Base-by-base conservation (phyloP, 64 coral and sea anemone genomes). In the Montipora sp. region DNA sequence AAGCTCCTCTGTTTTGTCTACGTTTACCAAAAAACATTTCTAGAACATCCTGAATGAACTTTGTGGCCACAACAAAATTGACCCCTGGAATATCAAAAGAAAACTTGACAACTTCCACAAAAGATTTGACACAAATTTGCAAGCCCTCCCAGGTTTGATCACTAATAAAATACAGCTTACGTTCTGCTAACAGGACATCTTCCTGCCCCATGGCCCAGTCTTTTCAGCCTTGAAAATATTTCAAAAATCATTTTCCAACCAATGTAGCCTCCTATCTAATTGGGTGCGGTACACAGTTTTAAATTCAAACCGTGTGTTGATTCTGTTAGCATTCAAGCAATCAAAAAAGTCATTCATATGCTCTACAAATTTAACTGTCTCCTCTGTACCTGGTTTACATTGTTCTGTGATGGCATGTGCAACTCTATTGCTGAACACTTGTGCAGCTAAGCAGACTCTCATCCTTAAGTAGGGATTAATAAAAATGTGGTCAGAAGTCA, bases 291-390 rank as follows among this genome's bases (percentile, higher is more conserved):
- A 87, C 7, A 74, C 74, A 77, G 51, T 89, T 49, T 78, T 77
- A 55, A 77, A 77, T 77, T 89, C 87, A 88, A 88, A 88, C 20
- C 75, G 1, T 12, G 88, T 90, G 50, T 48, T 79, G 13, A 60
- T 44, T 90, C 55, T 75, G 47, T 87, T 87, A 70, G 84, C 84
- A 87, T 87, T 87, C 19, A 87, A 21, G 67, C 84, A 87, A 47
- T 87, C 84, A 74, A 87, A 87, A 87, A 87, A 87, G 18, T 87
- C 84, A 87, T 87, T 87, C n/a, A 87, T 87, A 24, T 87, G 43
- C 36, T 87, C 9, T 5, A 87, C 84, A 73, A 87, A 87, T 27
- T 87, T 87, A 3, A 1, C 27, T 5, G 84, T 87, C 36, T 87
- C 84, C 65, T 87, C 63, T 47, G 84, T 87, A 43, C 65, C 86